Evolutionary conservation across 2,113 vertebrate species (phyloP).

Genomic region (Rutilus rutilus): DNA sequence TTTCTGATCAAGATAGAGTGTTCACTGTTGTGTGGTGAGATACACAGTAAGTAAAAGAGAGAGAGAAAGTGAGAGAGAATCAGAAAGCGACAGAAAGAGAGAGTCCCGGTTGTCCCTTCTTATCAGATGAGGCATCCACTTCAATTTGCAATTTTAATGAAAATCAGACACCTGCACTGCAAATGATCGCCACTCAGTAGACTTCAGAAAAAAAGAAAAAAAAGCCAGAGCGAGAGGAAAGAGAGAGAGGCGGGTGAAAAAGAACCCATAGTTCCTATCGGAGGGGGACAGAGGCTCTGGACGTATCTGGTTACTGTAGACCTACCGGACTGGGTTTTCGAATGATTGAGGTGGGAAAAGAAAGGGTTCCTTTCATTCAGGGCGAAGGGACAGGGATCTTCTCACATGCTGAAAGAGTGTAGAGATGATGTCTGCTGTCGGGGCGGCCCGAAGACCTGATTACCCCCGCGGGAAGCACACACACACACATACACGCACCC

Average conservation of each 20-base stretch:
- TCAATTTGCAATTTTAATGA: constrained; percentile 93
- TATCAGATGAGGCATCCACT: constrained; percentile 84
- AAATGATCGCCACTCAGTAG: constrained; percentile 77
- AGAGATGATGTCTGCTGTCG: constrained; percentile 69
- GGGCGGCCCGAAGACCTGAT: constrained; percentile 63
- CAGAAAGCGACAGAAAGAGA: constrained; percentile 59
- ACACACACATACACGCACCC: constrained; percentile 22
- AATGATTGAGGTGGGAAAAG: constrained; percentile 71
- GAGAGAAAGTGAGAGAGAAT: constrained; percentile 39
- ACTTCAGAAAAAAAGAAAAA: constrained; percentile 56
- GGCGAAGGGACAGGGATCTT: constrained; percentile 71
- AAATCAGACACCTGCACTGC: constrained; percentile 89
- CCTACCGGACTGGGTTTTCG: constrained; percentile 78
- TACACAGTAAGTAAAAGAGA: constrained; percentile 18
- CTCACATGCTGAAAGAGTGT: constrained; percentile 74
- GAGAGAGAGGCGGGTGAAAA: constrained; percentile 52
- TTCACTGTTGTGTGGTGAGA: constrained; percentile 35
- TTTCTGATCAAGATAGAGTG: constrained; percentile 28
- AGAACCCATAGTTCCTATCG: constrained; percentile 68
- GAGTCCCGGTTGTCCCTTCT: constrained; percentile 80
- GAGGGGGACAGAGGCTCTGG: constrained; percentile 64
- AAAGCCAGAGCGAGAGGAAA: constrained; percentile 58
- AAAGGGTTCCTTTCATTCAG: constrained; percentile 81
- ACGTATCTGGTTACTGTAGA: constrained; percentile 78
- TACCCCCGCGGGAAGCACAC: constrained; percentile 64